These are phyloP conservation scores for Apostichopus parvimensis DNA, from an alignment of 35 echinoderm and acorn worm species.

Conservation along the genomic window DNA sequence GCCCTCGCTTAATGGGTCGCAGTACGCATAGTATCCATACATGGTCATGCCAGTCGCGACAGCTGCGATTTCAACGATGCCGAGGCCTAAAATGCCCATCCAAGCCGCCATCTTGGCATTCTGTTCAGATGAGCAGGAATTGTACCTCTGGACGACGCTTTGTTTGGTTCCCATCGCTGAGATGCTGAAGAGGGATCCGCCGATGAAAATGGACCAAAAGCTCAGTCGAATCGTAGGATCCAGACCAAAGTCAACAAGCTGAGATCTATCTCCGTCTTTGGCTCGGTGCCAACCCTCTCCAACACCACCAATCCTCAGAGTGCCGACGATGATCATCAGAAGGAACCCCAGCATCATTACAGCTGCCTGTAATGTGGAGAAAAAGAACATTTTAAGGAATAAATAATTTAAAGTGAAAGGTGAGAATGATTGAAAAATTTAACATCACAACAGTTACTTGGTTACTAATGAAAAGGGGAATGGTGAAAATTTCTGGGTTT, in stretches of 20 bases:
- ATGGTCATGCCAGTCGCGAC: slow-evolving; percentile 49
- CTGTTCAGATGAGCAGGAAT: background rate
- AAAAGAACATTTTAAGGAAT: background rate
- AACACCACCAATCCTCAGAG: slow-evolving; percentile 5
- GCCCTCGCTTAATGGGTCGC: slow-evolving; percentile 14
- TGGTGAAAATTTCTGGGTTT: too few relatives aligned
- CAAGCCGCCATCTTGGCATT: slow-evolving; percentile 37
- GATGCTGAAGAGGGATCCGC: background rate
- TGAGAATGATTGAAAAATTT: background rate
- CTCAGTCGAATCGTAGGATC: slow-evolving; percentile 29
- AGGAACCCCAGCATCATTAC: slow-evolving; percentile 9
- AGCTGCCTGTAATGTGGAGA: background rate
- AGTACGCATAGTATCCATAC: slow-evolving; percentile 35
- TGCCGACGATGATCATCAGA: slow-evolving; percentile 37
- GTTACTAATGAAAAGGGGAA: too few relatives aligned
- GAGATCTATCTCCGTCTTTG: background rate
- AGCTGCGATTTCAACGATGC: slow-evolving; percentile 14
- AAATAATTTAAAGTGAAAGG: background rate
- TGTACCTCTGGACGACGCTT: slow-evolving; percentile 48
- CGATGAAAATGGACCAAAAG: slow-evolving; percentile 49
- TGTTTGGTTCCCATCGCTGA: slow-evolving; percentile 28
- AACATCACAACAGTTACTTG: background rate
- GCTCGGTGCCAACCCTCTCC: slow-evolving; percentile 40
- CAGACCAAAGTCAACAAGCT: slow-evolving; percentile 24
- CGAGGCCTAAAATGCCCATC: slow-evolving; percentile 14